These are phyloP conservation scores for Paralvinella palmiformis DNA, from an alignment of 1,140 invertebrate genomes.

Conservation along the genomic window DNA sequence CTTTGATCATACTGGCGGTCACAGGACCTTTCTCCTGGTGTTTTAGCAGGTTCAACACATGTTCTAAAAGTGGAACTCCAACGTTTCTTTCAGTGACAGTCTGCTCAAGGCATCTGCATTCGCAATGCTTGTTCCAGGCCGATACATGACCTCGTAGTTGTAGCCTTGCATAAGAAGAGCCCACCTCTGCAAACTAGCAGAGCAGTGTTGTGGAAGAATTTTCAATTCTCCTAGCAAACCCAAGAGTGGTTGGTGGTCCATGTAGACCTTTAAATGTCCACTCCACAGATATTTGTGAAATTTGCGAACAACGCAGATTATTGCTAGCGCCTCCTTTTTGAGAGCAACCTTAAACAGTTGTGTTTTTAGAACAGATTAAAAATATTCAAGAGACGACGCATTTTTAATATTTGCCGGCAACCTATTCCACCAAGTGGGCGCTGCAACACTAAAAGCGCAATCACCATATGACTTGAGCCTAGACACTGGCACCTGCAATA, in stretches of 20 bases:
- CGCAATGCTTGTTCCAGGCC: not conserved
- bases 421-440: no score
- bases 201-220: constrained; percentile 33
- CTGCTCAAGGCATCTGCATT: constrained; percentile 13
- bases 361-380: no score
- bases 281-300: constrained; percentile 52
- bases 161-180: constrained; percentile 22
- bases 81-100: not conserved
- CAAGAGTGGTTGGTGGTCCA: constrained; percentile 49
- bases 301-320: constrained; percentile 47
- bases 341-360: no score
- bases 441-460: no score
- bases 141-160: constrained; percentile 21
- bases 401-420: no score
- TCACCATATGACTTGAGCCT: no score
- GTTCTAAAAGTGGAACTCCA: constrained; percentile 3
- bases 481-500: no score
- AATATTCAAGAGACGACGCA: no score
- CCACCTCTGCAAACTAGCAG: constrained; percentile 26
- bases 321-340: constrained; percentile 52
- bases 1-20: not conserved
- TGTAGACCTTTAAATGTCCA: constrained; percentile 43
- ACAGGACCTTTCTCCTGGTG: no score
- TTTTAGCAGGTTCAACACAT: constrained; percentile 6
- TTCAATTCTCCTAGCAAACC: constrained; percentile 35